Conservation (phyloP, 2,797 vertebrate genomes). For the Anguilla obscura region DNA sequence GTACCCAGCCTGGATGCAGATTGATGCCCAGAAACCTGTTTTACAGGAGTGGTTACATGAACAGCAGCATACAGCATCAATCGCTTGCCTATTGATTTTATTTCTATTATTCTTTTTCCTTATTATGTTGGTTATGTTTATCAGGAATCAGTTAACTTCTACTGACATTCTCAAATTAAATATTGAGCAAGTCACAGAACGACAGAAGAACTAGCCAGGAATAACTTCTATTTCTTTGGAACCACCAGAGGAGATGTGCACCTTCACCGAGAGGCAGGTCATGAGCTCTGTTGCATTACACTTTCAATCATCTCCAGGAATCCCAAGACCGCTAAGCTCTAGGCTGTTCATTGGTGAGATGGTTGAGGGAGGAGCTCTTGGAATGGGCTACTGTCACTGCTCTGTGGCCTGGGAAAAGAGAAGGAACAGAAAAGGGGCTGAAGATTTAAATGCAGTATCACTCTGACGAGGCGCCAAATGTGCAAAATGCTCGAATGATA, state of each 20-base stretch:
- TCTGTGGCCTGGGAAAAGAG: background rate
- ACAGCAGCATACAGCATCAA: background rate
- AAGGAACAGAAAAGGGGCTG: background rate
- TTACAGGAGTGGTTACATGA: background rate
- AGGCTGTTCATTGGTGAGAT: background rate
- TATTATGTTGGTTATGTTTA: background rate
- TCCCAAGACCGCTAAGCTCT: background rate
- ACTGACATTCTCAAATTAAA: background rate
- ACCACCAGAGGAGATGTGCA: background rate
- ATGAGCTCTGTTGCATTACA: background rate
- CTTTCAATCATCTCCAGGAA: background rate
- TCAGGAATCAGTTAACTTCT: background rate
- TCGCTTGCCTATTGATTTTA: background rate
- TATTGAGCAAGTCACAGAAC: background rate
- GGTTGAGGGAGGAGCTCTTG: background rate
- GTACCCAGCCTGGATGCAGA: background rate
- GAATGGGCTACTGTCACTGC: background rate
- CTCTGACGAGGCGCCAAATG: background rate
- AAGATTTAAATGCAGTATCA: background rate
- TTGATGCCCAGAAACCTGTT: background rate
- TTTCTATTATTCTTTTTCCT: background rate
- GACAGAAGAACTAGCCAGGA: background rate
- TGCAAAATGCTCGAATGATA: background rate
- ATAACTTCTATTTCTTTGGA: background rate
- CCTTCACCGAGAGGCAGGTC: background rate